A percentile compares a stretch with the other conserved stretches of the same genome.
These are phyloP conservation scores for Mercenaria mercenaria DNA, from an alignment of 1,140 invertebrate genomes.

Conservation along the genomic window DNA sequence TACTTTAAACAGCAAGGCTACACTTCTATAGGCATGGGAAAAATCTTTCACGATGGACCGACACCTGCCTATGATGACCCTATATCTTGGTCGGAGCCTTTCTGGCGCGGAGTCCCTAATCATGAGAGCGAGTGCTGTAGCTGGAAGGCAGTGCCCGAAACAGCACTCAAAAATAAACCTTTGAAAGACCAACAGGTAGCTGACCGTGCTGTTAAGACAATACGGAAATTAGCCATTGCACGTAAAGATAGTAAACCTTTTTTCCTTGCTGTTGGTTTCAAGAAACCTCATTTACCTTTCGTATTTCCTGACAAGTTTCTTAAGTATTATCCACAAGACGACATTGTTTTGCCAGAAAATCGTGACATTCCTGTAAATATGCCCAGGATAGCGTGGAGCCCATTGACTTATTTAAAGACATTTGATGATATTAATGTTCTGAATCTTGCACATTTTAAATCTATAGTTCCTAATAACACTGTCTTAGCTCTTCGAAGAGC, in stretches of 20 bases:
- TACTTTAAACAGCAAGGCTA: conserved; percentile 65
- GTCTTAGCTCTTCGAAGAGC: conserved; percentile 41
- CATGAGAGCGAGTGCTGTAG: not conserved
- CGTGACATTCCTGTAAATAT: conserved; percentile 52
- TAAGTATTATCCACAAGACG: conserved; percentile 51
- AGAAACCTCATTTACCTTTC: conserved; percentile 74
- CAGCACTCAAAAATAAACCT: not conserved
- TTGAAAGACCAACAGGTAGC: conserved; percentile 31
- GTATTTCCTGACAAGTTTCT: conserved; percentile 59
- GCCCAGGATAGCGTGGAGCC: conserved; percentile 61
- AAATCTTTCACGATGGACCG: conserved; percentile 47
- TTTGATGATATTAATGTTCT: conserved; percentile 48
- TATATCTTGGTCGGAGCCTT: conserved; percentile 45
- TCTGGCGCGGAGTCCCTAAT: conserved; percentile 20
- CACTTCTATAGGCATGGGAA: conserved; percentile 43
- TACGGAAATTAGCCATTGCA: not conserved
- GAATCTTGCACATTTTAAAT: conserved; percentile 4
- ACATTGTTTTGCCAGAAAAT: conserved; percentile 48
- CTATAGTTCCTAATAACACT: conserved; percentile 51
- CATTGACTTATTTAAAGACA: not conserved
- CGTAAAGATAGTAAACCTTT: conserved; percentile 54
- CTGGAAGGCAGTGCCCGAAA: conserved; percentile 35
- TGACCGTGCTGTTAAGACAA: conserved; percentile 19
- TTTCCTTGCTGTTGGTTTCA: conserved; percentile 74
- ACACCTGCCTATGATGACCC: conserved; percentile 43